Percentiles rank a stretch among this genome's conserved stretches.
These are phyloP conservation scores for Brienomyrus longianalis DNA, from an alignment of 2,113 vertebrate genomes.

Conservation along the genomic window DNA sequence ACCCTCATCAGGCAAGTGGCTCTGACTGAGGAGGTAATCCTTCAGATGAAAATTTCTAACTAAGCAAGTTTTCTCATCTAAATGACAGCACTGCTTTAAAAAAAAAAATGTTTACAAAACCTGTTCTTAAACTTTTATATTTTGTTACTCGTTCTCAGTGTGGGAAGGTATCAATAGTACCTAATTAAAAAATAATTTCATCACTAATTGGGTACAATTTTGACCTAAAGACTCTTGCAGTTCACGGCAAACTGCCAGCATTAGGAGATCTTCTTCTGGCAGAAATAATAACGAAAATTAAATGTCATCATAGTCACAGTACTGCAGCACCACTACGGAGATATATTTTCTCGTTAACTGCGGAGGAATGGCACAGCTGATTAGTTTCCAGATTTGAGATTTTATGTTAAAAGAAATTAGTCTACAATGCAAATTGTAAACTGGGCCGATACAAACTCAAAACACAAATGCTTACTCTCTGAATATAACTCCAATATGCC, in stretches of 20 bases:
- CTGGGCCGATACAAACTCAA: background rate
- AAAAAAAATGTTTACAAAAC: constrained; percentile 38
- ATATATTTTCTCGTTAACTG: background rate
- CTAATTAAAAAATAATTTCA: constrained; percentile 75
- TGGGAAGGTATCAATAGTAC: constrained; percentile 50
- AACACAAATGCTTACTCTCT: background rate
- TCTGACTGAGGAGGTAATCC: constrained; percentile 99
- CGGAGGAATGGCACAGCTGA: background rate
- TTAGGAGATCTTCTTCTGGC: constrained; percentile 53
- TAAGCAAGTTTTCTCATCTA: constrained; percentile 94
- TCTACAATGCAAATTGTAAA: background rate
- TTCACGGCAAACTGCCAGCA: constrained; percentile 71
- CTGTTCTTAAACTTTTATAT: constrained; percentile 65
- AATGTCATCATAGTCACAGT: constrained; percentile 47
- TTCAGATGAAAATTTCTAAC: constrained; percentile 99
- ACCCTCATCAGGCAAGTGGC: constrained; percentile 99
- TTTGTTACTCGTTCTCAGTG: constrained; percentile 72
- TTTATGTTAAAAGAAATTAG: background rate
- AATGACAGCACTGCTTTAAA: constrained; percentile 77
- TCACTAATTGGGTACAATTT: constrained; percentile 83
- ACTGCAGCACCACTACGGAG: background rate
- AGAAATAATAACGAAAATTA: constrained; percentile 62
- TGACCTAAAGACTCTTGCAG: constrained; percentile 80
- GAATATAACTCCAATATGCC: background rate
- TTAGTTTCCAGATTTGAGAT: background rate